Conservation (phyloP, 2,797 vertebrate species). For the Poeciliopsis presidionis region DNA sequence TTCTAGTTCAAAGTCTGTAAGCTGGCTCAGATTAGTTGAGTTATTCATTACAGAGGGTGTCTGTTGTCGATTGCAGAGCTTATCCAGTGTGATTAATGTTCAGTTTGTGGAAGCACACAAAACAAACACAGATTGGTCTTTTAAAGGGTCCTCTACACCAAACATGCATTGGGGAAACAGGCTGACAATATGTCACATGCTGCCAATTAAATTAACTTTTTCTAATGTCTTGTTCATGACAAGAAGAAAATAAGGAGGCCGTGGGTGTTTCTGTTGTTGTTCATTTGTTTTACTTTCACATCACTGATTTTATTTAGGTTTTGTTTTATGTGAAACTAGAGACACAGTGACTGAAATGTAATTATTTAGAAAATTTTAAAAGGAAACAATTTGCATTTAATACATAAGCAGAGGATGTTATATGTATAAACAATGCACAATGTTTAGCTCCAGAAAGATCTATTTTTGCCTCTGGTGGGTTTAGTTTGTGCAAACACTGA, state of each 20-base stretch:
- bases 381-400: slow-evolving; percentile 14
- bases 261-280: slow-evolving; percentile 12
- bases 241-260: slow-evolving; percentile 34
- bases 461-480: slow-evolving; percentile 31
- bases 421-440: slow-evolving; percentile 47
- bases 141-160: slow-evolving; percentile 51
- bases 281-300: slow-evolving; percentile 10
- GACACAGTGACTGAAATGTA: slow-evolving; percentile 26
- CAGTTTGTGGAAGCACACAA: slow-evolving; percentile 66
- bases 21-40: slow-evolving; percentile 74
- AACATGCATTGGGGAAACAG: slow-evolving; percentile 51
- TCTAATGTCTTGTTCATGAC: slow-evolving; percentile 44
- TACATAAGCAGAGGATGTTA: slow-evolving; percentile 17
- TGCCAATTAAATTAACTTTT: slow-evolving; percentile 32
- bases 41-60: slow-evolving; percentile 75
- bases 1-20: slow-evolving; percentile 65
- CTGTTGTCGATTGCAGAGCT: slow-evolving; percentile 73
- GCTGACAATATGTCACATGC: slow-evolving; percentile 58
- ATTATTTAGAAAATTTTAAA: slow-evolving; percentile 4
- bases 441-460: slow-evolving; percentile 35
- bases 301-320: slow-evolving; percentile 19
- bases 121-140: slow-evolving; percentile 66
- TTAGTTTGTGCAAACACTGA: slow-evolving; percentile 35
- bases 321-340: slow-evolving; percentile 29
- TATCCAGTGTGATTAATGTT: slow-evolving; percentile 76